phyloP scores from a whole-genome alignment of 2,797 vertebrate species.

The Zenarchopterus dispar region DNA sequence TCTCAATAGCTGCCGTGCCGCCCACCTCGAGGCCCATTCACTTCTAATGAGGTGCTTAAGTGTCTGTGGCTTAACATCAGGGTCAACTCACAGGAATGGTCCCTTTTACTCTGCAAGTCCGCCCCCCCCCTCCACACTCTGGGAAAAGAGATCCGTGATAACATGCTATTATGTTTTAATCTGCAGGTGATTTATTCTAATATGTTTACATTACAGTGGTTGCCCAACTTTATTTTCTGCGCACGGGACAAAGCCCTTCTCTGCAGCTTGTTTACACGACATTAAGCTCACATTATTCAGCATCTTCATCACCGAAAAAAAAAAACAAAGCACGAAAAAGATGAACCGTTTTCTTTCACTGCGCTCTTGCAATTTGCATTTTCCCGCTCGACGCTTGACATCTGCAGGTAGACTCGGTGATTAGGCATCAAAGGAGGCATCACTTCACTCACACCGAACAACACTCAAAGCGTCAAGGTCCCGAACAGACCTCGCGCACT shows the following conservation, averaged over 20 bases:
- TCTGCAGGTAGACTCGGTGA: constrained; percentile 23
- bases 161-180: constrained; percentile 47
- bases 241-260: background rate
- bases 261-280: constrained; percentile 5
- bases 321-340: background rate
- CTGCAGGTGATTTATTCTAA: constrained; percentile 39
- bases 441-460: constrained; percentile 30
- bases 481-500: constrained; percentile 16
- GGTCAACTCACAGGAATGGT: constrained; percentile 67
- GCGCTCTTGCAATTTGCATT: constrained; percentile 3
- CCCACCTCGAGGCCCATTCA: constrained; percentile 75
- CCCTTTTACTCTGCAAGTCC: constrained; percentile 32
- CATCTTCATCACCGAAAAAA: constrained; percentile 8
- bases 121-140: constrained; percentile 19
- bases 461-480: constrained; percentile 31
- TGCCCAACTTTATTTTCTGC: constrained; percentile 15
- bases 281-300: constrained; percentile 5
- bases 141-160: constrained; percentile 51
- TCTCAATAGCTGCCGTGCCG: constrained; percentile 72
- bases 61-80: constrained; percentile 73
- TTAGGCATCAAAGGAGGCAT: constrained; percentile 25
- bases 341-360: constrained; percentile 6
- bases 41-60: constrained; percentile 79
- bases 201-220: constrained; percentile 22
- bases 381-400: constrained; percentile 32